These are phyloP conservation scores for Embiotoca jacksoni DNA, from an alignment of 2,113 vertebrate genomes.

Conservation along the genomic window DNA sequence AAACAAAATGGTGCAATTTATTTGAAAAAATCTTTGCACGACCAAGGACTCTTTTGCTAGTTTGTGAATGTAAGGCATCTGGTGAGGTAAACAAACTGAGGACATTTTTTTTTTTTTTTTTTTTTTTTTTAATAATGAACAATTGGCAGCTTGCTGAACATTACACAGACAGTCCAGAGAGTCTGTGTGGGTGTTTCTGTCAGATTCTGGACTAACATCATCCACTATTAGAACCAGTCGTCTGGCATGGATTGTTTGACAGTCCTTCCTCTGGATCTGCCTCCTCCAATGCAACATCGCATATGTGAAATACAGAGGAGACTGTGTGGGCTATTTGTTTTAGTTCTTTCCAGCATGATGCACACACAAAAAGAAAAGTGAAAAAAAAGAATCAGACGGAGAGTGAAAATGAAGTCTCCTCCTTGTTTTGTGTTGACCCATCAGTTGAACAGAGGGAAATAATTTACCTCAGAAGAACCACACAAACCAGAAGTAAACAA, in stretches of 20 bases:
- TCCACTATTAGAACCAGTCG: background rate
- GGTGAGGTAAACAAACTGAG: slow-evolving; percentile 52
- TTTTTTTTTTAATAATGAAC: slow-evolving; percentile 3
- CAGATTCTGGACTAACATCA: slow-evolving; percentile 32
- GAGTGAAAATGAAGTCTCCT: slow-evolving; percentile 50
- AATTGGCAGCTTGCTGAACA: slow-evolving; percentile 45
- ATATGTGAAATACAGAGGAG: slow-evolving; percentile 9
- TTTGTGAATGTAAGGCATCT: slow-evolving; percentile 32
- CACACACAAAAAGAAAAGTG: slow-evolving; percentile 1
- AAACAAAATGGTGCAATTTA: slow-evolving; percentile 58
- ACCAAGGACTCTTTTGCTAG: slow-evolving; percentile 35
- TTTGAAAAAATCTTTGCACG: slow-evolving; percentile 55
- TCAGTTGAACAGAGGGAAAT: slow-evolving; percentile 76
- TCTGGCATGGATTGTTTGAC: slow-evolving; percentile 36
- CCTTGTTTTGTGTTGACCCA: slow-evolving; percentile 70
- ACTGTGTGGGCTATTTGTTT: background rate
- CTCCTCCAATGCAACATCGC: background rate
- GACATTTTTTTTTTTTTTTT: background rate
- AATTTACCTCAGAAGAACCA: slow-evolving; percentile 76
- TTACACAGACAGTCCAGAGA: slow-evolving; percentile 34
- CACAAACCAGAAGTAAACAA: slow-evolving; percentile 79
- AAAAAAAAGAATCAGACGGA: slow-evolving; percentile 12
- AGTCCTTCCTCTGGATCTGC: slow-evolving; percentile 7
- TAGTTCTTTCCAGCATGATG: background rate
- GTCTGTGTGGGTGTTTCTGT: slow-evolving; percentile 43